Base-by-base conservation (phyloP, 2,113 vertebrate genomes). In the Solea solea region DNA sequence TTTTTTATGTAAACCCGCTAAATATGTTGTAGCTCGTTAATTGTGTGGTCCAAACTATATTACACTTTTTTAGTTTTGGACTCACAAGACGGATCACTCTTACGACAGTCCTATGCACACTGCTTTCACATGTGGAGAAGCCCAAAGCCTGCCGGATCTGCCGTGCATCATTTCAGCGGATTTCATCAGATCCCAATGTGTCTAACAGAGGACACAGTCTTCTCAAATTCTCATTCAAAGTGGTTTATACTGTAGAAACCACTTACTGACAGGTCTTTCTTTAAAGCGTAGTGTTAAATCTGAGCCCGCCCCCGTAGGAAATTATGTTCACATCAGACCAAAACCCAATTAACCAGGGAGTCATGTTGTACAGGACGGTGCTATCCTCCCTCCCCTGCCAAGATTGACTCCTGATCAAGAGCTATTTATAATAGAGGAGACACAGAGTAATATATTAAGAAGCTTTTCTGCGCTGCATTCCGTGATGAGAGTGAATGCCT, bases 391-490 rank as follows among this genome's bases (percentile, higher is more conserved):
- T 83, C 82, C 83, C 76, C 72, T 58, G 82, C 64, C 78, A 60
- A 81, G 86, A 79, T 66, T 67, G 74, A 78, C 74, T 86, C 76
- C 72, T 61, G 76, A 89, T 86, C 80, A 90, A 93, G 88, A 93
- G 82, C 89, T 93, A 93, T 93, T 92, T 93, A 93, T 93, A 86
- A 88, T 74, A 83, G 86, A 84, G 91, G 90, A 90, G 89, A 91
- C 83, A 90, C 88, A 93, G 89, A 94, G 90, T 94, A 93, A 93
- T 93, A 93, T 94, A 94, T 94, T 92, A 82, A 86, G 87, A 89
- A 83, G 72, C 76, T 85, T 90, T 90, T 87, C 87, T 79, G 85
- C 72, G 72, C 84, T 85, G 84, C 90, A 82, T 85, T 88, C 88
- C 28, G 16, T 63, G 69, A 64, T 75, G 64, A 81, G 88, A 88